These are phyloP conservation scores for Hipposideros armiger DNA, from an alignment of 2,113 vertebrate genomes.

Conservation along the genomic window DNA sequence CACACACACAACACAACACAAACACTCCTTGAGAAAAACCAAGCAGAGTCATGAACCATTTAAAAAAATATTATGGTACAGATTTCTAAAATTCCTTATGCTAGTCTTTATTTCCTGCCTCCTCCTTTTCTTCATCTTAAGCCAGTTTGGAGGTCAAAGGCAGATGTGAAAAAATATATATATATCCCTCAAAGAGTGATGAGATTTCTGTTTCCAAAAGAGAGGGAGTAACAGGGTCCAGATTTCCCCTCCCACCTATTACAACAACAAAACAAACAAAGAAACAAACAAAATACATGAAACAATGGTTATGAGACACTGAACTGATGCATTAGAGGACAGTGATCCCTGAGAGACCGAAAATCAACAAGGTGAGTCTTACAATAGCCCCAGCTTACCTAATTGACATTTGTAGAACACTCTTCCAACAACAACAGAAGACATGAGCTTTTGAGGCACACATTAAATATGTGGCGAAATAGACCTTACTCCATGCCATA, in stretches of 20 bases:
- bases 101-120: not conserved
- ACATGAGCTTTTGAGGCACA: not conserved
- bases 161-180: not conserved
- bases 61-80: not conserved
- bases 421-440: not conserved
- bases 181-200: not conserved
- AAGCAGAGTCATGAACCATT: not conserved
- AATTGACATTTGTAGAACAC: not conserved
- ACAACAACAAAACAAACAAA: not conserved
- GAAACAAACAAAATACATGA: not conserved
- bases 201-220: not conserved
- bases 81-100: not conserved
- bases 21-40: not conserved
- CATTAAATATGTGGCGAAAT: not conserved
- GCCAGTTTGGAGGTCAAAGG: not conserved
- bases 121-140: not conserved
- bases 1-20: not conserved
- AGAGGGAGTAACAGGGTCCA: not conserved
- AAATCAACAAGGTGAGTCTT: not conserved
- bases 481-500: not conserved
- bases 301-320: not conserved
- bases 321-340: not conserved
- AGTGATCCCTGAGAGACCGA: not conserved
- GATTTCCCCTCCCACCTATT: not conserved
- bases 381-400: not conserved